Evolutionary conservation across 2,888 invertebrate genomes (phyloP).

Genomic region (Polietes domitor): DNA sequence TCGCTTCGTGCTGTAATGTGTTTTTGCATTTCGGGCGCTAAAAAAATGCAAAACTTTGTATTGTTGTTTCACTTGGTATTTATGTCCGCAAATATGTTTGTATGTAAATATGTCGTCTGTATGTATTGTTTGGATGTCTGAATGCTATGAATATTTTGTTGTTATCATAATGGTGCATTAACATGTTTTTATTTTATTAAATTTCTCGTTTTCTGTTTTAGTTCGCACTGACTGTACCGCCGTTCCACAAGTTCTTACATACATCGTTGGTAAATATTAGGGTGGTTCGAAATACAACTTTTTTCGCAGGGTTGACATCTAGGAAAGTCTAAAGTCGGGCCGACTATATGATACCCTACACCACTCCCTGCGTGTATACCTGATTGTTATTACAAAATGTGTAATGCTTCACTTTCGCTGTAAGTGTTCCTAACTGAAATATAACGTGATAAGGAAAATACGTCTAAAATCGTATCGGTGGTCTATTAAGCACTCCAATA

Average conservation of each 20-base stretch:
- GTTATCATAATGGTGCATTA: slow-evolving; percentile 55
- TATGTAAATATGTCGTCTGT: too few relatives aligned
- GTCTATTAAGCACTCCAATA: too few relatives aligned
- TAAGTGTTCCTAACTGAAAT: too few relatives aligned
- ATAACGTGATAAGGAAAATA: too few relatives aligned
- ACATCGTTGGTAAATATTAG: not conserved
- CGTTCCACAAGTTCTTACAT: not conserved
- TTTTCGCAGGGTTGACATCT: too few relatives aligned
- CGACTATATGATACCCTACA: too few relatives aligned
- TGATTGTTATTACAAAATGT: too few relatives aligned
- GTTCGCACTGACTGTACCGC: slow-evolving; percentile 29
- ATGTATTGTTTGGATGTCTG: not conserved
- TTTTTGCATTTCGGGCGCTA: not conserved
- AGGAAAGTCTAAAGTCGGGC: too few relatives aligned
- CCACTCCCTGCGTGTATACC: too few relatives aligned
- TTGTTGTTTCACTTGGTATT: slow-evolving; percentile 40
- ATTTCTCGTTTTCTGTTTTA: slow-evolving; percentile 17
- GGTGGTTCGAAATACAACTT: not conserved
- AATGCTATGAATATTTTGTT: slow-evolving; percentile 41
- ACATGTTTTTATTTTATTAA: slow-evolving; percentile 45
- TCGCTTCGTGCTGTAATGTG: slow-evolving; percentile 1
- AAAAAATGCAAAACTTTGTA: not conserved
- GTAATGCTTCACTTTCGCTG: too few relatives aligned
- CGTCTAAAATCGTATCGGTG: too few relatives aligned
- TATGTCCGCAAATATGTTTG: not conserved